phyloP scores from a whole-genome alignment of 2,113 vertebrate species.

The Stercorarius parasiticus region DNA sequence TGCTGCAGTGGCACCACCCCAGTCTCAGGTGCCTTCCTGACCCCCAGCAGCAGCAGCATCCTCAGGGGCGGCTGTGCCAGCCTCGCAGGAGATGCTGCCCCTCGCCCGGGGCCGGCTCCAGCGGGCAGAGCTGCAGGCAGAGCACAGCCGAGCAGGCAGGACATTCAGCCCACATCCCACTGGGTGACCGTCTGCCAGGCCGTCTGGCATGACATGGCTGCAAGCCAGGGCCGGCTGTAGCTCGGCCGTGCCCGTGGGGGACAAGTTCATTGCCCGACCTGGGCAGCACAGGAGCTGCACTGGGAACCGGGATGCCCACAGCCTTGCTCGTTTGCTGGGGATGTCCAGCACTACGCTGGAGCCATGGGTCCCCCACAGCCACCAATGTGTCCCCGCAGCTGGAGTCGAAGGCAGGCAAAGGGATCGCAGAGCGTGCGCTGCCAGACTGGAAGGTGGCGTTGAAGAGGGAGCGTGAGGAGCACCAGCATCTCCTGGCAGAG shows the following conservation, averaged over 20 bases:
- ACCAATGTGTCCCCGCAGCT: slow-evolving; percentile 66
- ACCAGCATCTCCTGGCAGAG: slow-evolving; percentile 94
- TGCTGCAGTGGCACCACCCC: rapidly evolving
- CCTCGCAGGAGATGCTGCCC: not conserved
- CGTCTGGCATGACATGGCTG: not conserved
- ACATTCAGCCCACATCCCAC: not conserved
- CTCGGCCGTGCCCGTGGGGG: not conserved
- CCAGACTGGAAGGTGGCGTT: slow-evolving; percentile 88
- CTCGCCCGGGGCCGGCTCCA: not conserved
- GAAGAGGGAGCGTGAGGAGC: slow-evolving; percentile 91
- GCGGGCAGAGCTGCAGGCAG: not conserved
- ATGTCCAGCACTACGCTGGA: not conserved
- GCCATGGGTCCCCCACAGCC: not conserved
- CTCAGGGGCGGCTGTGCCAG: rapidly evolving
- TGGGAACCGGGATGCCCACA: rapidly evolving
- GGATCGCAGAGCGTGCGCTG: slow-evolving; percentile 71
- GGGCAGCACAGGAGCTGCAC: not conserved
- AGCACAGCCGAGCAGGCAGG: not conserved
- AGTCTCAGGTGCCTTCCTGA: not conserved
- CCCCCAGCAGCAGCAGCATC: not conserved
- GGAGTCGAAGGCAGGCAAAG: slow-evolving; percentile 87
- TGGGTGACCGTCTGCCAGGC: not conserved
- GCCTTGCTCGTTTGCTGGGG: not conserved
- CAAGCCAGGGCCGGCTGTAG: not conserved
- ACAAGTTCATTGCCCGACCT: rapidly evolving